Evolutionary conservation across 2,797 vertebrate genomes (phyloP), one percentile per base, ranked within the genome.

Genomic region (Triplophysa bombifrons): DNA sequence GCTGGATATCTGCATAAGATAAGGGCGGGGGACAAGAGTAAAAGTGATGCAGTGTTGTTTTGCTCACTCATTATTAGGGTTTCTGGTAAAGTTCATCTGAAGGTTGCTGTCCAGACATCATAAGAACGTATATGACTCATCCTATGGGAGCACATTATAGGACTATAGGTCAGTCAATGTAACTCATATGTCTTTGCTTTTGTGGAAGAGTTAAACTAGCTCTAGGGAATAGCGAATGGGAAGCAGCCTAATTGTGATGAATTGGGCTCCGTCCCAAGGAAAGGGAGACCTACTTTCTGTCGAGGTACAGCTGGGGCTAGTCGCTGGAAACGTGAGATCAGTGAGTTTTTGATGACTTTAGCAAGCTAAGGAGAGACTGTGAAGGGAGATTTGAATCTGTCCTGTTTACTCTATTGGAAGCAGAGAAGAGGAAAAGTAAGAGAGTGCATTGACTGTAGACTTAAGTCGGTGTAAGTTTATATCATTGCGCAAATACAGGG

Each of bases 191-290:
- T 79, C 80, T 80, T 66, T 82, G 51, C 53, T 58, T 78, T 48
- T 72, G 55, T 72, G 79, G 70, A 58, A 78, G 67, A 68, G 72
- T 55, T 56, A 61, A 78, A 75, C 30, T 27, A 76, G 77, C 83
- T 83, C 44, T 61, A 76, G 80, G 72, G 79, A 38, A 68, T 73
- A 58, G 50, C 74, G 66, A 80, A 82, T 84, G 78, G 83, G 74
- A 88, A 87, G 74, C 76, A 74, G 58, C 74, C 65, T 86, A 84
- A 85, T 84, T 83, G 84, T 88, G 83, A 87, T 86, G 72, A 84
- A 88, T 84, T 76, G 76, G 71, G 76, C 73, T 55, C 76, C 77
- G 78, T 80, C 76, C 56, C 27, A 72, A 65, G 72, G 46, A 83
- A 83, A 81, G 78, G 66, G 78, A 85, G 71, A 77, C 77, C 71